Evolutionary conservation across 2,797 vertebrate genomes (phyloP), one percentile per base, ranked within the genome.

Genomic region (Sarcoramphus papa): DNA sequence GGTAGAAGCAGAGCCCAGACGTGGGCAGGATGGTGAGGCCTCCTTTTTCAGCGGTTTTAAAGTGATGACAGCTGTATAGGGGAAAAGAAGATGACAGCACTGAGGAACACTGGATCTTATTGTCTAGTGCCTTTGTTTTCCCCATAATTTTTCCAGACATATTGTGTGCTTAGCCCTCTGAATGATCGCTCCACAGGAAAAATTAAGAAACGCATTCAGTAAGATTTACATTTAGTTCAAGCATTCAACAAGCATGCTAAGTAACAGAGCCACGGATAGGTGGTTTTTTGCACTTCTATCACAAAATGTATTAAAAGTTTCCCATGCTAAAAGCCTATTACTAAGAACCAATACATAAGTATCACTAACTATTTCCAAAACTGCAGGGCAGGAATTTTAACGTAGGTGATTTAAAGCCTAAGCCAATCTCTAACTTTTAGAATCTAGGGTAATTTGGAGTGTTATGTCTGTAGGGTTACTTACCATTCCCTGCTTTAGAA

Each of bases 281-380:
- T 24, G 18, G 31, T 83, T 41, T 72, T 73, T 67, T 48, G 2
- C 30, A 33, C 13, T 84, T 89, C 27, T 89, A 7, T 51, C n/a
- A 63, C 40, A 93, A 86, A 91, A 54, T 64, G 3, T 51, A 67
- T 80, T 85, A 41, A 27, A 94, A 62, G 9, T 82, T 89, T 84
- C 20, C 45, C n/a, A 31, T 57, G 62, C 33, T 78, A 60, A 83
- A 95, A 95, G 5, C n/a, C 59, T 85, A 2, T 57, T 65, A 41
- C 40, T 59, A 78, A 86, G 40, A 89, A 64, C 24, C 4, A 37
- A 59, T 84, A 23, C 8, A 6, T 70, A 94, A 80, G 22, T 88
- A 80, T 79, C 33, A 24, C 23, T 92, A 93, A 86, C 77, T 74
- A 74, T 91, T 95, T 92, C 31, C 30, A 77, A 91, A 95, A 93